Conservation (phyloP, 2,888 invertebrate species). For the Cryptocephalus primarius region DNA sequence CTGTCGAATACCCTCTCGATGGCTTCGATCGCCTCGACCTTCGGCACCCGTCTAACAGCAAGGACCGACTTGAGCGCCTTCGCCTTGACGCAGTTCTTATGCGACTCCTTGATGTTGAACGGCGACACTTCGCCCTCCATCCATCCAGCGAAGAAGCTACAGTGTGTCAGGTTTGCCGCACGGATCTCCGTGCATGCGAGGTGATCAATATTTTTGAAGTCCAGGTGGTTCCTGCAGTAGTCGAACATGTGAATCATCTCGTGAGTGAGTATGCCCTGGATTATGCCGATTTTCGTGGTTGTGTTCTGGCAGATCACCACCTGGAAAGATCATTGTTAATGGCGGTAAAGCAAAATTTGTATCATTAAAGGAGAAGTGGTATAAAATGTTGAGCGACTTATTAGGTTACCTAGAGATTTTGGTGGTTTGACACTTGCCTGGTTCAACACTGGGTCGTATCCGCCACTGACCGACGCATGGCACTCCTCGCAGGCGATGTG, state of each 20-base stretch:
- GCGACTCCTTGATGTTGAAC: slow-evolving; percentile 60
- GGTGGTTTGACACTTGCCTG: slow-evolving; percentile 43
- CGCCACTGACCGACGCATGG: slow-evolving; percentile 72
- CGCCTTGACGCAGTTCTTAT: slow-evolving; percentile 82
- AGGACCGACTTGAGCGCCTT: slow-evolving; percentile 78
- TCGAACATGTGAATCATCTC: slow-evolving; percentile 97
- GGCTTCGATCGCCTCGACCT: slow-evolving; percentile 59
- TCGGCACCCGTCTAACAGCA: slow-evolving; percentile 64
- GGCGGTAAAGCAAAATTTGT: too few relatives aligned
- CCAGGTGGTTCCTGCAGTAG: slow-evolving; percentile 76
- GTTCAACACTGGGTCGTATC: slow-evolving; percentile 77
- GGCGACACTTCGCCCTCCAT: slow-evolving; percentile 65
- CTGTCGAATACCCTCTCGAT: slow-evolving; percentile 82
- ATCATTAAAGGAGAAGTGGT: too few relatives aligned
- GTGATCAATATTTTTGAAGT: slow-evolving; percentile 84
- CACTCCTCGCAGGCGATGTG: slow-evolving; percentile 92
- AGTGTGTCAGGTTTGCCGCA: slow-evolving; percentile 89
- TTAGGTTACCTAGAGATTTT: too few relatives aligned
- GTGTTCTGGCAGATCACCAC: slow-evolving; percentile 88
- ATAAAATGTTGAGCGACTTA: too few relatives aligned
- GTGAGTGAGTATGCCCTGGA: slow-evolving; percentile 76
- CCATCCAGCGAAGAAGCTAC: slow-evolving; percentile 75
- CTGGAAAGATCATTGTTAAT: too few relatives aligned
- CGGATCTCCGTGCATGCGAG: slow-evolving; percentile 91
- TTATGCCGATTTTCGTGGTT: slow-evolving; percentile 52